Conservation (phyloP, 2,113 vertebrate species). For the Plectropomus leopardus region DNA sequence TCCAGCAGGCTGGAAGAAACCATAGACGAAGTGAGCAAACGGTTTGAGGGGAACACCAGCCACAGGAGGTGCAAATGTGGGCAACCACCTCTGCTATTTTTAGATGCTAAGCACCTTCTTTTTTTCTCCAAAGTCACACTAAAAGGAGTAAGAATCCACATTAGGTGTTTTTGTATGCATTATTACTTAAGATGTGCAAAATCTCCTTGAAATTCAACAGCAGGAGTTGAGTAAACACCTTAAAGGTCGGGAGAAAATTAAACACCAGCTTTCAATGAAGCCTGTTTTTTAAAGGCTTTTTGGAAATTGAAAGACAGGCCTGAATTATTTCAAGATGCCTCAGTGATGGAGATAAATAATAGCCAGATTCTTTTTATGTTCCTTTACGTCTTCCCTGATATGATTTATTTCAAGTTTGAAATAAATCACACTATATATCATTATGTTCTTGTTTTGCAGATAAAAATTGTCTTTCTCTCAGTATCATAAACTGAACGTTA, state of each 20-base stretch:
- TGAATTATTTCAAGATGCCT: neutral
- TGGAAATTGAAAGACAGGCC: neutral
- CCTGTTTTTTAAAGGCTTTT: neutral
- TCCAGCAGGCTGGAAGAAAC: neutral
- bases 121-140: neutral
- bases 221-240: neutral
- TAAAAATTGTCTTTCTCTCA: too few species aligned
- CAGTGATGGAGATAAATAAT: neutral
- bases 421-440: neutral
- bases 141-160: neutral
- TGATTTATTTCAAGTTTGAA: neutral
- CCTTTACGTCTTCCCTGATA: neutral
- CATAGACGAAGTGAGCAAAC: neutral
- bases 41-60: conserved; percentile 3
- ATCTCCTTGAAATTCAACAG: neutral
- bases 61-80: conserved; percentile 11
- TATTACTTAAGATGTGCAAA: neutral
- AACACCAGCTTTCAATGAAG: neutral
- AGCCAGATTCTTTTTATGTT: neutral
- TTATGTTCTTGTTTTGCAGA: too few species aligned
- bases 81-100: neutral
- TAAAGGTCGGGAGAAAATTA: neutral
- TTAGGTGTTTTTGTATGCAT: neutral
- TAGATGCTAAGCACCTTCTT: conserved; percentile 4
- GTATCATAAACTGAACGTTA: neutral